A percentile compares a stretch with the other conserved stretches of the same genome.
Conservation (phyloP, 2,113 vertebrate species). For the Corvus moneduloides region DNA sequence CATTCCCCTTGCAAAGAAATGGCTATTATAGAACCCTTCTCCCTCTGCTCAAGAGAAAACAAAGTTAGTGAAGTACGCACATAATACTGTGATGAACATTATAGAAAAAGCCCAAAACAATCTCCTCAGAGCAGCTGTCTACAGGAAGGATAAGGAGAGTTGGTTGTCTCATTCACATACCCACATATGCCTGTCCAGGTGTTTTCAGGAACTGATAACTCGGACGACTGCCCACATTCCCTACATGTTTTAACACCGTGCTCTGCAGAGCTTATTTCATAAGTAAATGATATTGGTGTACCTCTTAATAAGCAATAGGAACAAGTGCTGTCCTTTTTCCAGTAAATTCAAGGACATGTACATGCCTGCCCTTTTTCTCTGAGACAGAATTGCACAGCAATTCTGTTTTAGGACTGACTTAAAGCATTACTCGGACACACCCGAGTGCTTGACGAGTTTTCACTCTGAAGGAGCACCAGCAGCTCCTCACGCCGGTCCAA, state of each 20-base stretch:
- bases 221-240: not conserved
- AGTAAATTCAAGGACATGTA: not conserved
- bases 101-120: not conserved
- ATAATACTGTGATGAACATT: not conserved
- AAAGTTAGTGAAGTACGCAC: not conserved
- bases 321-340: not conserved
- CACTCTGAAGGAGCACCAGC: not conserved
- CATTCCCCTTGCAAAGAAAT: not conserved
- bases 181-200: not conserved
- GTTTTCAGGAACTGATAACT: not conserved
- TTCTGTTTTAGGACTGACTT: not conserved
- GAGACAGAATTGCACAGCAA: not conserved
- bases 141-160: not conserved
- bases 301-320: not conserved
- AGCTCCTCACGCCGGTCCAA: accelerated
- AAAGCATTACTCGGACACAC: not conserved
- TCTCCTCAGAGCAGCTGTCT: not conserved
- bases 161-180: not conserved
- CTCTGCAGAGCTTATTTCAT: not conserved
- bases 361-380: not conserved
- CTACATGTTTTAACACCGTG: not conserved
- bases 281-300: not conserved
- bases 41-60: not conserved
- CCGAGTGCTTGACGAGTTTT: accelerated
- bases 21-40: not conserved